Evolutionary conservation across 2,797 vertebrate genomes (phyloP).

Genomic region (Myotis findleyi): DNA sequence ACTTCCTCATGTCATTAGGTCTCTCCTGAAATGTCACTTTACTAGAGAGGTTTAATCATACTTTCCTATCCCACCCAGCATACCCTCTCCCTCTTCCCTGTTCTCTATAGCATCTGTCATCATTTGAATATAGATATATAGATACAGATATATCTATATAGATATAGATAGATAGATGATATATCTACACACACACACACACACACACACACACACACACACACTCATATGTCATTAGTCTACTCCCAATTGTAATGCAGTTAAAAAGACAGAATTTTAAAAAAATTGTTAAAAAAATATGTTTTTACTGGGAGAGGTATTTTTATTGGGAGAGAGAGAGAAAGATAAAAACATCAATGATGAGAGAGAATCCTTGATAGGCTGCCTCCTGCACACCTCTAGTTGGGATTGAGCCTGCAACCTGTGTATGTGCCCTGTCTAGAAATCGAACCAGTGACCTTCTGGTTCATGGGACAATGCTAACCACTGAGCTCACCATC

Average conservation of each 20-base stretch:
- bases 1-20: neutral
- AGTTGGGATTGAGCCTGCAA: no score
- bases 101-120: neutral
- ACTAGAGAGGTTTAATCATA: neutral
- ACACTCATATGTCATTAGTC: neutral
- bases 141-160: neutral
- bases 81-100: neutral
- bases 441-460: no score
- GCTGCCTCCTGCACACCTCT: no score
- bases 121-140: neutral
- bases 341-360: no score
- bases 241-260: neutral
- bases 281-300: no score
- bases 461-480: no score
- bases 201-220: neutral
- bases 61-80: neutral
- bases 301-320: no score
- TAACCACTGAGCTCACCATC: no score
- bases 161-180: neutral
- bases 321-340: no score
- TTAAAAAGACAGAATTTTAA: neutral
- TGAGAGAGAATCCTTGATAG: no score
- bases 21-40: neutral
- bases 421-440: no score
- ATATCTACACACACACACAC: neutral